Conservation (phyloP, 2,797 vertebrate species). For the Agapornis canus region DNA sequence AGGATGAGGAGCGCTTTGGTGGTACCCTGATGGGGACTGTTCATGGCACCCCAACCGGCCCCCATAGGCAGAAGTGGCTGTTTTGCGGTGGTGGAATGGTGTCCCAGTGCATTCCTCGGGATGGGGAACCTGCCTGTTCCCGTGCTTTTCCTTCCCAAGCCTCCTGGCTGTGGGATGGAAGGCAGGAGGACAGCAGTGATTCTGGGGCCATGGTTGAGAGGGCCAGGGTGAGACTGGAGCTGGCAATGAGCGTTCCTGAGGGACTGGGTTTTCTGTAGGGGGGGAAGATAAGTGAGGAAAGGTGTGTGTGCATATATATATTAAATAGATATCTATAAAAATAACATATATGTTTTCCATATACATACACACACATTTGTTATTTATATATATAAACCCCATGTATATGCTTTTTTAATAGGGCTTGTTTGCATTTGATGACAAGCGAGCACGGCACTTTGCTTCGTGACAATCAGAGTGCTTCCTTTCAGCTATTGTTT, state of each 20-base stretch:
- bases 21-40: fast-evolving
- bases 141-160: fast-evolving
- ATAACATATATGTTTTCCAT: neutral
- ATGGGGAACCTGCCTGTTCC: neutral
- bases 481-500: constrained; percentile 46
- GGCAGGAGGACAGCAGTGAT: fast-evolving
- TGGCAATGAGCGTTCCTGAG: neutral
- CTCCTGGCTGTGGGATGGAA: fast-evolving
- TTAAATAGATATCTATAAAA: neutral
- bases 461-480: neutral
- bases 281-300: neutral
- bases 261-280: fast-evolving
- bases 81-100: neutral
- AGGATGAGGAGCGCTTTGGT: fast-evolving
- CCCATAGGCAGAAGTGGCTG: fast-evolving
- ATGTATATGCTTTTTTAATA: neutral
- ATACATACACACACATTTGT: neutral
- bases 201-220: fast-evolving
- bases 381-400: neutral
- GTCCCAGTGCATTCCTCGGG: fast-evolving
- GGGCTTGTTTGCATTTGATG: neutral
- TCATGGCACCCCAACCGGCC: fast-evolving
- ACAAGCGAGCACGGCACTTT: neutral
- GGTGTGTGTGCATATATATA: neutral
- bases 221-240: neutral